Percentiles rank a stretch among this genome's conserved stretches.
Evolutionary conservation across 2,888 invertebrate genomes (phyloP).

Genomic region (Meliscaeva auricollis): DNA sequence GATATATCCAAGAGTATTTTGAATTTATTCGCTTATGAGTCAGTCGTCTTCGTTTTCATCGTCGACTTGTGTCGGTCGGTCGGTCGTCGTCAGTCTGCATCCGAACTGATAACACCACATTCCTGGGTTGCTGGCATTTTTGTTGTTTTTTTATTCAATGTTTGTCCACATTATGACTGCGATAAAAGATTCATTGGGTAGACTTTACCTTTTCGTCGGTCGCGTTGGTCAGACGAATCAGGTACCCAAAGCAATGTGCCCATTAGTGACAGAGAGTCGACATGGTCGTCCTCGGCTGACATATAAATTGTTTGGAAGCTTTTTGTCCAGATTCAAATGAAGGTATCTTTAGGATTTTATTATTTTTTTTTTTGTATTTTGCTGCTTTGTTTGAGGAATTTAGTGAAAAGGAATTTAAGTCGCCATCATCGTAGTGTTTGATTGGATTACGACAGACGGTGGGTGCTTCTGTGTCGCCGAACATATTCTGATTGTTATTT

Average conservation of each 20-base stretch:
- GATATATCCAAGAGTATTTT: conserved; percentile 27
- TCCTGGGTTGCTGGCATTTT: conserved; percentile 55
- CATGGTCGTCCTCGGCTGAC: conserved; percentile 11
- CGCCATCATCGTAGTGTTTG: conserved; percentile 49
- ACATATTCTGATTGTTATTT: conserved; percentile 33
- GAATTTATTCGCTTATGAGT: conserved; percentile 60
- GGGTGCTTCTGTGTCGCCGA: conserved; percentile 71
- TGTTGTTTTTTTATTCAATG: conserved; percentile 24
- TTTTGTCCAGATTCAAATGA: conserved; percentile 48
- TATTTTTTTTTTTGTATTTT: not conserved
- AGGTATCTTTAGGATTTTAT: not conserved
- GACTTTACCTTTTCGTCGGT: conserved; percentile 47
- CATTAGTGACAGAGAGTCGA: conserved; percentile 11
- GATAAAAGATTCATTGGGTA: conserved; percentile 67
- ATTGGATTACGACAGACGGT: conserved; percentile 63
- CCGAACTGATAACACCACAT: conserved; percentile 66
- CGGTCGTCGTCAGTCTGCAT: conserved; percentile 31
- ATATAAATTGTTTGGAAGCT: conserved; percentile 54
- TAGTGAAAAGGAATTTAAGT: conserved; percentile 65
- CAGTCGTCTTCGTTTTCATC: not conserved
- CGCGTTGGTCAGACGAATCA: not conserved
- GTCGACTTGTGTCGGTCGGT: not conserved
- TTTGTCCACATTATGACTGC: conserved; percentile 73
- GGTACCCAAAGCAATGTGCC: conserved; percentile 25
- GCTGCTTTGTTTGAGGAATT: not conserved